Percentiles rank a stretch among this genome's conserved stretches.
phyloP scores from a whole-genome alignment of 92 coral and sea anemone species.

The Blastomussa wellsi region DNA sequence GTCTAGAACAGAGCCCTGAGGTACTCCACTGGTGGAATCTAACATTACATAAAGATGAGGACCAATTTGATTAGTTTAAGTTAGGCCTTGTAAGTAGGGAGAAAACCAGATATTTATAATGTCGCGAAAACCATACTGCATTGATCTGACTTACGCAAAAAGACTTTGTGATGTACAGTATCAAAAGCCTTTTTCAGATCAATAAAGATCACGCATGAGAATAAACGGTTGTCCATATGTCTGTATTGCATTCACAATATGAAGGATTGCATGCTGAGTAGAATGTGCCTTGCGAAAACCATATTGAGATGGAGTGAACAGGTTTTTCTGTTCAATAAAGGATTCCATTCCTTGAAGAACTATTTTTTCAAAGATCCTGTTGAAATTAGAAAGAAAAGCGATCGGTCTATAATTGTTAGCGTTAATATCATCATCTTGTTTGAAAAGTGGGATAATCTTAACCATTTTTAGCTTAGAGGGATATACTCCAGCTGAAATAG shows the following conservation, averaged over 20 bases:
- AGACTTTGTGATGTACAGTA: slow-evolving; percentile 32
- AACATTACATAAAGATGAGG: slow-evolving; percentile 35
- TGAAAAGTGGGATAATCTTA: too few species aligned
- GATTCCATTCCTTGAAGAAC: slow-evolving; percentile 35
- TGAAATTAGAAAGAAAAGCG: slow-evolving; percentile 30
- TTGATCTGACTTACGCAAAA: slow-evolving; percentile 20
- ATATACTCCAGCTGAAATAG: slow-evolving; percentile 26
- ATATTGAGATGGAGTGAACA: too few species aligned
- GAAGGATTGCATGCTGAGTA: slow-evolving; percentile 51
- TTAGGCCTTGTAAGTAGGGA: slow-evolving; percentile 42
- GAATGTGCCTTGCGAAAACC: slow-evolving; percentile 54
- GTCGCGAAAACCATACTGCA: slow-evolving; percentile 49
- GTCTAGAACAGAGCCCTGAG: slow-evolving; percentile 56
- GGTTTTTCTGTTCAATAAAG: slow-evolving; percentile 43
- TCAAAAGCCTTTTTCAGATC: slow-evolving; percentile 23
- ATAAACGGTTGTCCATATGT: slow-evolving; percentile 43
- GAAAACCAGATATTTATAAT: slow-evolving; percentile 41
- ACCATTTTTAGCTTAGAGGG: slow-evolving; percentile 44
- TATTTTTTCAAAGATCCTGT: slow-evolving; percentile 39
- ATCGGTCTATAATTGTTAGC: slow-evolving; percentile 44
- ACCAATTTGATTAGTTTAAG: slow-evolving; percentile 41
- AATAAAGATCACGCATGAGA: slow-evolving; percentile 44
- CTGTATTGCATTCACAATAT: slow-evolving; percentile 48
- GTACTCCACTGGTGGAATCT: slow-evolving; percentile 34
- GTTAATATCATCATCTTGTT: slow-evolving; percentile 47